Evolutionary conservation across 2,888 invertebrate species (phyloP), one percentile per base, ranked within the genome.

Genomic region (Chironomus tentans): DNA sequence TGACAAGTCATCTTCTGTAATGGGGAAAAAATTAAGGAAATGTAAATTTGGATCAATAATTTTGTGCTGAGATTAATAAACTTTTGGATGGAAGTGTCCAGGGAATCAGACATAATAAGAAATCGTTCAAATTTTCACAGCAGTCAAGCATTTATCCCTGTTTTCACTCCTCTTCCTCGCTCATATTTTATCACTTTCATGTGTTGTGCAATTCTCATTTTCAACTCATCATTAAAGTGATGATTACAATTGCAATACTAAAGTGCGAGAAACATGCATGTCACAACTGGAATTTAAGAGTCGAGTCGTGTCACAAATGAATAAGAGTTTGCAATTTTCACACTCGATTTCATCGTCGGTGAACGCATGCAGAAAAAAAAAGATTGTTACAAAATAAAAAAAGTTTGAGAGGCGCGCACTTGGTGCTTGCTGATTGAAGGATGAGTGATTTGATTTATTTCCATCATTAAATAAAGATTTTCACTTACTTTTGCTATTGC

Each of bases 361-460:
- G 56, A 56, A 15, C 56, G 56, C 56, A 56, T 56, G 56, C 56
- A 56, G 18, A 18, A 50, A 56, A 18, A 56, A 7, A 56, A n/a
- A n/a, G n/a, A n/a, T n/a, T 56, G 18, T 56, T 28, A 28, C 28
- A 28, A 28, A 28, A 28, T 28, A 28, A 28, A 6, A 6, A 38
- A 38, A 38, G 38, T 10, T 56, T 56, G n/a, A 70, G 65, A 38
- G 38, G 38, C 38, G 38, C 28, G 18, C 71, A 71, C 28, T 21
- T 71, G 71, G 13, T n/a, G 12, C 22, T 22, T 46, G 47, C 48
- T 68, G 68, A 74, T 68, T 62, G 48, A 65, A 47, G n/a, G 74
- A 22, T 48, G 74, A 74, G 15, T 62, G 74, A 68, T 47, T 22
- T 74, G 74, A 74, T 68, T 74, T 74, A 74, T 74, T 24, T 72